A percentile compares a stretch with the other conserved stretches of the same genome.
These are phyloP conservation scores for Artibeus jamaicensis DNA, from an alignment of 2,797 vertebrate species.

Conservation along the genomic window DNA sequence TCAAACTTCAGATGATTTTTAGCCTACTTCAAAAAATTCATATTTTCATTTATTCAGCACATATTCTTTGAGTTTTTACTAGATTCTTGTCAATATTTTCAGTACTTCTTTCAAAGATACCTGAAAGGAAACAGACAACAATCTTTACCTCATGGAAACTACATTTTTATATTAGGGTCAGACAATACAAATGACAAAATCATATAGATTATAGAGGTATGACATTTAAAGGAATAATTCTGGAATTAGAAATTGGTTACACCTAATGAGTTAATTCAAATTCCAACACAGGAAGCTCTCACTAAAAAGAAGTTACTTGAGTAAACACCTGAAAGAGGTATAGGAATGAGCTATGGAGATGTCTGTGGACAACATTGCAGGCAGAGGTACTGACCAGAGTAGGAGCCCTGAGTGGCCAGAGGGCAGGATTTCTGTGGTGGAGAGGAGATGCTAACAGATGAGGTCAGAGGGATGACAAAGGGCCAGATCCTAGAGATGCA, in stretches of 20 bases:
- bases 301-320: neutral
- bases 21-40: neutral
- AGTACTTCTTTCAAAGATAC: neutral
- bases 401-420: neutral
- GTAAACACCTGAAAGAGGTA: neutral
- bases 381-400: neutral
- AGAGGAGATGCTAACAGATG: neutral
- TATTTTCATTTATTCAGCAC: neutral
- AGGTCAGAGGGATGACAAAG: neutral
- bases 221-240: neutral
- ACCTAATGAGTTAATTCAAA: fast-evolving
- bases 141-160: neutral
- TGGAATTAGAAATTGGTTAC: neutral
- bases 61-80: neutral
- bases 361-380: neutral
- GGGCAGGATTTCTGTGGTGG: fast-evolving
- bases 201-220: neutral
- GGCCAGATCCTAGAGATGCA: neutral
- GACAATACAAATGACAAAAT: neutral
- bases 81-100: neutral
- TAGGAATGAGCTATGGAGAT: neutral
- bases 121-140: neutral
- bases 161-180: neutral
- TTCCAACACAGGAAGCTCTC: neutral
- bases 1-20: neutral